A percentile compares a stretch with the other conserved stretches of the same genome.
phyloP scores from a whole-genome alignment of 2,888 invertebrate species.

The Meteorus cinctellus region DNA sequence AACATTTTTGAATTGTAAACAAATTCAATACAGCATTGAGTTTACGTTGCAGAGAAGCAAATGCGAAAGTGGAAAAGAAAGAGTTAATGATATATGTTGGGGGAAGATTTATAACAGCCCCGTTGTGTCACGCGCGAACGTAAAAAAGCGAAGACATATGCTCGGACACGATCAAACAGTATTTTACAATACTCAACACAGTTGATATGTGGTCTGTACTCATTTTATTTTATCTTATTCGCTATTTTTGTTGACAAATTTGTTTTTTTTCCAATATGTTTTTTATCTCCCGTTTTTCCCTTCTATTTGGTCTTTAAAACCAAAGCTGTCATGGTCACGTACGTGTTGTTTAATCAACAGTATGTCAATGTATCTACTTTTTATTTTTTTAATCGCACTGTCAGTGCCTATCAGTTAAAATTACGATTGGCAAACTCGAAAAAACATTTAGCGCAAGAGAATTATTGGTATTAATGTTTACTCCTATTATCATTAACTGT shows the following conservation, averaged over 20 bases:
- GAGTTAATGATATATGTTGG: constrained; percentile 54
- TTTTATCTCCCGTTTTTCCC: constrained; percentile 42
- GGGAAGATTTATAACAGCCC: constrained; percentile 34
- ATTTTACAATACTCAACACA: constrained; percentile 49
- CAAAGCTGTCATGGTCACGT: constrained; percentile 17
- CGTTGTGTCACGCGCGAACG: constrained; percentile 31
- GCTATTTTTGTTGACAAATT: constrained; percentile 1
- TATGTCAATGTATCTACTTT: constrained; percentile 11
- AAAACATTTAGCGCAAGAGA: not conserved
- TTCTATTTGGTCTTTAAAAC: constrained; percentile 16
- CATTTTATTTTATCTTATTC: constrained; percentile 21
- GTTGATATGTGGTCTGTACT: constrained; percentile 13
- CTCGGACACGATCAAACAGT: constrained; percentile 47
- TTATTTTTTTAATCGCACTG: not conserved
- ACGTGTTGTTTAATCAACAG: constrained; percentile 33
- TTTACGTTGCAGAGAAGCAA: too few relatives aligned
- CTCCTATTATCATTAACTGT: too few relatives aligned
- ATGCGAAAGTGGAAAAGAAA: too few relatives aligned
- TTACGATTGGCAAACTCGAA: constrained; percentile 37
- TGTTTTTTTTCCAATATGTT: constrained; percentile 26
- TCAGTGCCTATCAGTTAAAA: constrained; percentile 20
- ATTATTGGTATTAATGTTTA: too few relatives aligned
- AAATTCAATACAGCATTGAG: too few relatives aligned
- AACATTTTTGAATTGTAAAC: too few relatives aligned
- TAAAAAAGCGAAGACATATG: constrained; percentile 46